These are phyloP conservation scores for Melanargia galathea DNA, from an alignment of 2,888 invertebrate genomes.

Conservation along the genomic window DNA sequence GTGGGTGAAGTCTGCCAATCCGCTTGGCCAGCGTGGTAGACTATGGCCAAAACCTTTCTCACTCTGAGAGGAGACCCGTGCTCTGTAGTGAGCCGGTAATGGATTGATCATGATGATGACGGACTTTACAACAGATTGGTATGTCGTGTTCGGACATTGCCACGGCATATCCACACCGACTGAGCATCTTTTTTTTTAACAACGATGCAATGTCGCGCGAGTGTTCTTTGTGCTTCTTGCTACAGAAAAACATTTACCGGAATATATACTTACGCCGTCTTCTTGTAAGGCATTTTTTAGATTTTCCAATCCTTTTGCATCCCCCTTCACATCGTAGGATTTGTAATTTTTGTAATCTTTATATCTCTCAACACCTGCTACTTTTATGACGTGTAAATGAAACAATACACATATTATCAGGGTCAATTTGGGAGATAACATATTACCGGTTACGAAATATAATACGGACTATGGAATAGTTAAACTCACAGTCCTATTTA, in stretches of 20 bases:
- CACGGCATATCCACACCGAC: too few species aligned
- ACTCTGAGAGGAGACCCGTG: too few species aligned
- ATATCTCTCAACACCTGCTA: constrained; percentile 16
- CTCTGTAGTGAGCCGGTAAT: too few species aligned
- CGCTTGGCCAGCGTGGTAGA: too few species aligned
- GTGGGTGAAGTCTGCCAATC: too few species aligned
- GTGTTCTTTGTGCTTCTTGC: too few species aligned
- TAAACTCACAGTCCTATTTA: constrained; percentile 11
- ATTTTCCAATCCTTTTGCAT: constrained; percentile 25
- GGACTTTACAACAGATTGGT: too few species aligned
- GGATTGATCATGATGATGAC: too few species aligned
- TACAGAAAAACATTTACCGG: not conserved
- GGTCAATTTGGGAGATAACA: not conserved
- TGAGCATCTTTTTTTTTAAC: too few species aligned
- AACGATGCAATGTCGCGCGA: too few species aligned
- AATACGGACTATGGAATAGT: not conserved
- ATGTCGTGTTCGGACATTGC: too few species aligned
- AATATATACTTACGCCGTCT: constrained; percentile 50
- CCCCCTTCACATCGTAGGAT: constrained; percentile 39
- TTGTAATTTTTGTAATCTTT: constrained; percentile 43
- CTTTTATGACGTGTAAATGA: not conserved
- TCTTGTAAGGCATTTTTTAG: constrained; percentile 32
- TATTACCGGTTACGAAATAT: not conserved
- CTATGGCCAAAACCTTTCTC: too few species aligned
- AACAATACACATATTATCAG: not conserved